Conservation (phyloP, 2,888 invertebrate species). For the Ennomos fuscantarius region DNA sequence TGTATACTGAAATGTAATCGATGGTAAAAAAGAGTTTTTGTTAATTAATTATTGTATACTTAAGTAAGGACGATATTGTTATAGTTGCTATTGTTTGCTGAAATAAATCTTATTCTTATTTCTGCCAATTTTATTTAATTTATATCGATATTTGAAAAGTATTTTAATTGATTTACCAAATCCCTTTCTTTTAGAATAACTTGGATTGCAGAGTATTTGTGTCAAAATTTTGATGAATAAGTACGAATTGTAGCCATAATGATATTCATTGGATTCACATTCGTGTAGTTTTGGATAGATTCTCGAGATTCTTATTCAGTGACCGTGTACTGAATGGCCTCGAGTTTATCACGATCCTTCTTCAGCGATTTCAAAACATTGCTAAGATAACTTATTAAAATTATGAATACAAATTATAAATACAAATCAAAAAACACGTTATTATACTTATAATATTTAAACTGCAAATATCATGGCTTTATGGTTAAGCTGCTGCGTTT, state of each 20-base stretch:
- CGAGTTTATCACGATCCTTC: slow-evolving; percentile 22
- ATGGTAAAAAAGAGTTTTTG: too few species aligned
- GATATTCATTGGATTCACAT: background rate
- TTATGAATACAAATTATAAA: slow-evolving; percentile 3
- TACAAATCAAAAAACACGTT: slow-evolving; percentile 1
- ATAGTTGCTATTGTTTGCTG: too few species aligned
- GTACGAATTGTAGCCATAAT: slow-evolving; percentile 5
- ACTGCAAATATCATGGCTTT: too few species aligned
- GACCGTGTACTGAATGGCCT: slow-evolving; percentile 16
- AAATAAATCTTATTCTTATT: too few species aligned
- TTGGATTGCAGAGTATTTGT: background rate
- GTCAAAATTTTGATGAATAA: slow-evolving; percentile 4
- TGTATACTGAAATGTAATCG: too few species aligned
- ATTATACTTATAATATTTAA: too few species aligned
- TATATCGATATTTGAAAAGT: too few species aligned
- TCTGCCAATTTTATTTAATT: too few species aligned
- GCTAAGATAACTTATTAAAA: slow-evolving; percentile 8
- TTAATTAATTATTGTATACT: too few species aligned
- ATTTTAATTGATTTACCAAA: background rate
- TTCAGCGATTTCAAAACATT: slow-evolving; percentile 18
- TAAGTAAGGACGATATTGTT: too few species aligned
- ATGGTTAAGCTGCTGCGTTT: too few species aligned
- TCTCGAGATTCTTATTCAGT: slow-evolving; percentile 14
- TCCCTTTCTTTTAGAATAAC: background rate
- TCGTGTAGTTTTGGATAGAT: slow-evolving; percentile 8